Base-by-base conservation (phyloP, 2,888 invertebrate genomes). In the Elysia crispata region DNA sequence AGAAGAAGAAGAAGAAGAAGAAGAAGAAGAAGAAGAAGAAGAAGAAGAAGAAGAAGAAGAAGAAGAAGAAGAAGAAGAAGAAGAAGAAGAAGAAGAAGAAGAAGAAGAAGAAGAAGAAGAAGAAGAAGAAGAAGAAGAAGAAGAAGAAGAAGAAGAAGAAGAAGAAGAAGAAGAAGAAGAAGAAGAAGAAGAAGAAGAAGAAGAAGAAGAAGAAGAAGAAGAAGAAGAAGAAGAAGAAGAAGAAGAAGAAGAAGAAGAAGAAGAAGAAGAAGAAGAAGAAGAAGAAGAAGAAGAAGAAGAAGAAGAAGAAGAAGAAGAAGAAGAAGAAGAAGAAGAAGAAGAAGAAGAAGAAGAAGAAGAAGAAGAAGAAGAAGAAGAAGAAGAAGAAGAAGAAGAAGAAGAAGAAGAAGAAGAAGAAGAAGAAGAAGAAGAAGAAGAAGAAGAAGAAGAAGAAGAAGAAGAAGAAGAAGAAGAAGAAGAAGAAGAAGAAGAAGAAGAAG, bases 401-500 rank as follows among this genome's bases (percentile, higher is more conserved):
- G 73, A 73, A 28, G 20, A 50, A 49, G 50, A 25, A 50, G 73
- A 50, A 13, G 25, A 25, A 50, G 23, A 50, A 50, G 25, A 50
- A 73, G 50, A 73, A 50, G 50, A 50, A 73, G 73, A 50, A 23
- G 25, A 23, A 73, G 73, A 75, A 23, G 33, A 33, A 31, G 60
- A 60, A 6, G 13, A 30, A 18, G 33, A 62, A 41, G 33, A 1
- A 31, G 25, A 30, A 13, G 6, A 41, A 33, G 62, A 33, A 33
- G 33, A 13, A 75, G 75, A 75, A 33, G 33, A 33, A 62, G n/a
- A 75, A 62, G 62, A 31, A 62, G 33, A 62, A 28, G 62, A 62
- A 62, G 62, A 62, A 41, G 62, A 33, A 62, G 75, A 75, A 33
- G 23, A 1, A 75, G 62, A 75, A 25, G 31, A 33, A 75, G 62